phyloP scores from a whole-genome alignment of 1,140 invertebrate genomes.

The Diorhabda elongata region DNA sequence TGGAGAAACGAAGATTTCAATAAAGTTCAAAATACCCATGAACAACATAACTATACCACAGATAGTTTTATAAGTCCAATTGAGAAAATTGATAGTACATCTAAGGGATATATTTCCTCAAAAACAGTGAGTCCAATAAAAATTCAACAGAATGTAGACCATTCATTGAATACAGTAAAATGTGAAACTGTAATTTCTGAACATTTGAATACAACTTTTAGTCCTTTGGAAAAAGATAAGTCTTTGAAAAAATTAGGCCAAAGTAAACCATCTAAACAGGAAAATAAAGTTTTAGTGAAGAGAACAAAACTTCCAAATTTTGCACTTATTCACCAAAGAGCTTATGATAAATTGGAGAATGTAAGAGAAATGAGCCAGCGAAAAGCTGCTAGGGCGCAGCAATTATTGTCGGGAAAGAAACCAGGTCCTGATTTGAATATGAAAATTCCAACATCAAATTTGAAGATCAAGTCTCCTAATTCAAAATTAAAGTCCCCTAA shows the following conservation, averaged over 20 bases:
- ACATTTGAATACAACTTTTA: not conserved
- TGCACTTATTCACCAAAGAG: slow-evolving; percentile 57
- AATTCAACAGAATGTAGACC: not conserved
- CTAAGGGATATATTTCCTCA: too few relatives aligned
- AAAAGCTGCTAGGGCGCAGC: slow-evolving; percentile 50
- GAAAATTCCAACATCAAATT: not conserved
- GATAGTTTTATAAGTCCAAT: too few relatives aligned
- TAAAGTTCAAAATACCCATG: not conserved
- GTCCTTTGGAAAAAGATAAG: not conserved
- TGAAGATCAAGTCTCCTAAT: slow-evolving; percentile 4
- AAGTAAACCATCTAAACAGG: not conserved
- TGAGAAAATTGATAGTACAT: too few relatives aligned
- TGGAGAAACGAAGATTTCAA: not conserved
- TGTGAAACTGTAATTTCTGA: not conserved
- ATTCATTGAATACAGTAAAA: not conserved
- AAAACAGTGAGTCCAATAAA: too few relatives aligned
- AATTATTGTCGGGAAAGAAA: slow-evolving; percentile 31
- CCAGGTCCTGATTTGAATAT: not conserved
- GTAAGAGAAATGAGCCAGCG: slow-evolving; percentile 54
- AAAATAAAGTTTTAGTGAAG: not conserved
- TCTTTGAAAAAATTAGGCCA: not conserved
- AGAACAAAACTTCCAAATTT: slow-evolving; percentile 59
- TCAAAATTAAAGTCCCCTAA: not conserved
- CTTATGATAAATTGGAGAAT: slow-evolving; percentile 62
- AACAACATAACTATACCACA: too few relatives aligned